phyloP scores from a whole-genome alignment of 1,140 invertebrate genomes.

The Conus betulinus region DNA sequence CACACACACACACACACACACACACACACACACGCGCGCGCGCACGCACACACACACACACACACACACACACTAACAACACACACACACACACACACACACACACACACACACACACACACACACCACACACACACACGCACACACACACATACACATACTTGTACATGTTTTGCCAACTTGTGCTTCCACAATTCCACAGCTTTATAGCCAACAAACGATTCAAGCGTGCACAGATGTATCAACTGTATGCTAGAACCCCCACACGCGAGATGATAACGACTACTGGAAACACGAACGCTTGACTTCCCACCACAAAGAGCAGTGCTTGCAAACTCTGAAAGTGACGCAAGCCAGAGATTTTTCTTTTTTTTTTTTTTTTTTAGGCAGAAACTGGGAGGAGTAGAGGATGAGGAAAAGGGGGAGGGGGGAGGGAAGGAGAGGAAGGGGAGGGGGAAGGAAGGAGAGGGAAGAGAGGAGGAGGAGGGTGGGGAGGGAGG shows the following conservation, averaged over 20 bases:
- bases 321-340: too few species aligned
- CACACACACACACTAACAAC: constrained; percentile 22
- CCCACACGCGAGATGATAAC: too few species aligned
- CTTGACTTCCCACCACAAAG: too few species aligned
- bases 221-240: too few species aligned
- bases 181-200: too few species aligned
- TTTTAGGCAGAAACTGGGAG: neutral
- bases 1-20: too few species aligned
- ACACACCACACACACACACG: constrained; percentile 23
- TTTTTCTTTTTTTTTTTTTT: too few species aligned
- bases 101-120: constrained; percentile 25
- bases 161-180: neutral
- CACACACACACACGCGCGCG: neutral
- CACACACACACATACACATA: constrained; percentile 14
- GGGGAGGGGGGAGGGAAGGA: neutral
- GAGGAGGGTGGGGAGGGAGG: neutral
- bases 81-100: too few species aligned
- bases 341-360: too few species aligned
- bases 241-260: too few species aligned
- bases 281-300: too few species aligned
- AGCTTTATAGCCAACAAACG: too few species aligned
- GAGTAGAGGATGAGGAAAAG: neutral
- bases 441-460: neutral
- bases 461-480: neutral
- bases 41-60: neutral